Evolutionary conservation across 2,797 vertebrate genomes (phyloP).

Genomic region (Tangara arthus): DNA sequence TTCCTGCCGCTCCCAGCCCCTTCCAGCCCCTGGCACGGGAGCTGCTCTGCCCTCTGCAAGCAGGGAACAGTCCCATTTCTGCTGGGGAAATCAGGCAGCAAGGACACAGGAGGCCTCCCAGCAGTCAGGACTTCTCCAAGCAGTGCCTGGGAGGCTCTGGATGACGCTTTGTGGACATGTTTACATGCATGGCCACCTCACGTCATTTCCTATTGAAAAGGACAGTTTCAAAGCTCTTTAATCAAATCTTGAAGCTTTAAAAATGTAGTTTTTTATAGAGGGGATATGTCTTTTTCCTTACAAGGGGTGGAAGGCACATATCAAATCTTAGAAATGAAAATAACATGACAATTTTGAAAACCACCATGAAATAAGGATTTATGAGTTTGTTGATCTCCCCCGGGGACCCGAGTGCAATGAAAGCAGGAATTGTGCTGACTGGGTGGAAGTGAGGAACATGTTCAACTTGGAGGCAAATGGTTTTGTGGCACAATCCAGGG

Average conservation of each 20-base stretch:
- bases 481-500: constrained; percentile 14
- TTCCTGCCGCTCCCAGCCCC: fast-evolving
- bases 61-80: not conserved
- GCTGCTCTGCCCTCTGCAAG: not conserved
- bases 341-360: not conserved
- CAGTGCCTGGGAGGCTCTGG: not conserved
- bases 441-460: not conserved
- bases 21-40: no score
- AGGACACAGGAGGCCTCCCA: no score
- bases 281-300: not conserved
- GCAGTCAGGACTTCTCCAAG: not conserved
- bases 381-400: constrained; percentile 32
- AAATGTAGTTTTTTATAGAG: not conserved
- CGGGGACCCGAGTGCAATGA: not conserved
- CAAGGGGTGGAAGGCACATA: not conserved
- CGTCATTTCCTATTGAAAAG: not conserved
- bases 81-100: not conserved
- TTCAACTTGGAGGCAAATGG: constrained; percentile 40
- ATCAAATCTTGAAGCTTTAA: not conserved
- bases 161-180: not conserved
- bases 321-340: not conserved
- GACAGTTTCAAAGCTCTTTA: no score
- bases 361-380: constrained; percentile 27
- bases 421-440: constrained; percentile 26
- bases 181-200: not conserved